Evolutionary conservation across 2,113 vertebrate species (phyloP).

Genomic region (Rhinogobius similis): DNA sequence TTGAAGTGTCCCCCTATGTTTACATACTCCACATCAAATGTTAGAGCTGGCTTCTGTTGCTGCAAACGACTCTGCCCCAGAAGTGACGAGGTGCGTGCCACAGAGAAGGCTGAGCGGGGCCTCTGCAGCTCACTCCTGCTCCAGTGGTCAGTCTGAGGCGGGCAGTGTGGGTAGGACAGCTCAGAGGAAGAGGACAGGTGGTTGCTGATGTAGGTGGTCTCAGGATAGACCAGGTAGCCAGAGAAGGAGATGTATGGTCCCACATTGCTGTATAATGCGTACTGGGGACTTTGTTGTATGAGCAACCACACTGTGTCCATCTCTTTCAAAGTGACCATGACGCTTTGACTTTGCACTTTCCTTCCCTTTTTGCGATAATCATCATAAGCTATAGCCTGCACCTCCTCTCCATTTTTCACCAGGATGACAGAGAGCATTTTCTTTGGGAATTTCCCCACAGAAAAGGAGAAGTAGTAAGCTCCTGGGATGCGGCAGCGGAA

Average conservation of each 20-base stretch:
- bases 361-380: conserved; percentile 74
- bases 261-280: conserved; percentile 77
- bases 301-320: conserved; percentile 79
- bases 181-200: conserved; percentile 59
- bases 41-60: conserved; percentile 65
- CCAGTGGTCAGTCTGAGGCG: conserved; percentile 37
- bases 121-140: conserved; percentile 31
- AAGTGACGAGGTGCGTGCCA: conserved; percentile 73
- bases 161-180: conserved; percentile 55
- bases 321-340: conserved; percentile 73
- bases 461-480: conserved; percentile 79
- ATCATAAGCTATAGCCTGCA: conserved; percentile 78
- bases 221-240: conserved; percentile 80
- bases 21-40: conserved; percentile 80
- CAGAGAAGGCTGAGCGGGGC: conserved; percentile 78
- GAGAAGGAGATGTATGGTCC: conserved; percentile 81
- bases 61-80: conserved; percentile 63
- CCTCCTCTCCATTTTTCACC: conserved; percentile 80
- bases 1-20: conserved; percentile 81
- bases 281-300: conserved; percentile 71
- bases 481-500: conserved; percentile 79
- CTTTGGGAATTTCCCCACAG: conserved; percentile 78
- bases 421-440: conserved; percentile 81
- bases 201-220: conserved; percentile 65
- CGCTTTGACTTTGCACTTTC: conserved; percentile 80